Evolutionary conservation across 2,113 vertebrate genomes (phyloP), one percentile per base, ranked within the genome.

Genomic region (Eretmochelys imbricata): DNA sequence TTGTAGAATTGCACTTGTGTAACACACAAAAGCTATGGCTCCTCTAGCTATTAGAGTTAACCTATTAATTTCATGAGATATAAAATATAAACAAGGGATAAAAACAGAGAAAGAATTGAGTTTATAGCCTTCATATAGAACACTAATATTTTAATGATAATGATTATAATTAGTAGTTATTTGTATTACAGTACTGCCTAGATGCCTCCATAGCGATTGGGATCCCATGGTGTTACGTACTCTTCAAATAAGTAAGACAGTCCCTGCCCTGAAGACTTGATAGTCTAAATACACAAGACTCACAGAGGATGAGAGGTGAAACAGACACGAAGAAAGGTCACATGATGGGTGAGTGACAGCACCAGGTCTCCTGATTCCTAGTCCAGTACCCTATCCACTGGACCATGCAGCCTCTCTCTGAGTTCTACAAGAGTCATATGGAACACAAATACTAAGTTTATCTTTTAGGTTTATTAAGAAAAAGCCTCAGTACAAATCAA

Each of bases 41-140:
- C 48, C 72, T 83, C 46, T 13, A 93, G 53, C 53, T 81, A 81
- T 75, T n/a, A 75, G 69, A 75, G 8, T 38, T 75, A 75, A 75
- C 69, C 87, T 46, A 89, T 86, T 96, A 78, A 0, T 0, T 51
- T 83, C 59, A 54, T 92, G 90, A 89, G 57, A 88, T 72, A 89
- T 31, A 76, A 88, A 95, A 84, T 31, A 84, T 69, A 88, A 96
- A 93, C 48, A 46, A 92, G 0, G 1, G 88, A 89, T 83, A 92
- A 92, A 95, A 88, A 4, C 75, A 92, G 75, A 91, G 91, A 84
- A 94, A n/a, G 93, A 89, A 93, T 87, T 89, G 27, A 93, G 87
- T 88, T 93, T 88, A 83, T 57, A 91, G 91, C 48, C 48, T 93
- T 86, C 3, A 46, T 87, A 65, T 86, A 72, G 49, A 80, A 83